These are phyloP conservation scores for Chrysina gloriosa DNA, from an alignment of 2,888 invertebrate species.

Conservation along the genomic window DNA sequence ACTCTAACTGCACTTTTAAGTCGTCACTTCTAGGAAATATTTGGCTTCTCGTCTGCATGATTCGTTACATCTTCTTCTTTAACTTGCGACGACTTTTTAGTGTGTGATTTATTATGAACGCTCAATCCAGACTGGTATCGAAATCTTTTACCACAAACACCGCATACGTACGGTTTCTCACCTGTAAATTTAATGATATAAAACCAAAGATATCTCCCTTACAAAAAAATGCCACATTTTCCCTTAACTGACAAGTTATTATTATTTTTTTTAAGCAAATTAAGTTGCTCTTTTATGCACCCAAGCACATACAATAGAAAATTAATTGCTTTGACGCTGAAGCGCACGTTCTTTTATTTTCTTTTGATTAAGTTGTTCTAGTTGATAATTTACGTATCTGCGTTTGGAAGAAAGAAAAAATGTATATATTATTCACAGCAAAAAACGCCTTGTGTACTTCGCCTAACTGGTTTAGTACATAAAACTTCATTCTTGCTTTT, in stretches of 20 bases:
- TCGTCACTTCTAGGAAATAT: slow-evolving; percentile 62
- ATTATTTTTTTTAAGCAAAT: too few relatives aligned
- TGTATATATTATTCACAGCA: too few relatives aligned
- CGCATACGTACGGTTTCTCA: slow-evolving; percentile 63
- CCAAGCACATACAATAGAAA: too few relatives aligned
- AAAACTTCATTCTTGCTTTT: too few relatives aligned
- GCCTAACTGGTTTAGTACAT: too few relatives aligned
- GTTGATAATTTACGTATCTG: too few relatives aligned
- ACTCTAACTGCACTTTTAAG: slow-evolving; percentile 61
- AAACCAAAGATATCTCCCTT: neutral
- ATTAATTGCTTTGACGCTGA: too few relatives aligned
- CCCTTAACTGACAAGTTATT: neutral
- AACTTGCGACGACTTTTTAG: slow-evolving; percentile 64
- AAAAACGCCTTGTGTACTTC: too few relatives aligned
- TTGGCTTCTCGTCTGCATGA: slow-evolving; percentile 66
- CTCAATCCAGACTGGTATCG: slow-evolving; percentile 67
- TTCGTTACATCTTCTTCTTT: slow-evolving; percentile 66
- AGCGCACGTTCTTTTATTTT: too few relatives aligned
- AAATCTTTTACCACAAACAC: slow-evolving; percentile 66
- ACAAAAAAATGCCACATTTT: neutral
- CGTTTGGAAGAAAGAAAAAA: too few relatives aligned
- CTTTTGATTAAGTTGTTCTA: too few relatives aligned
- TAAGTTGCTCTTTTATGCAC: too few relatives aligned
- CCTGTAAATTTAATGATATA: slow-evolving; percentile 51
- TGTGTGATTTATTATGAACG: slow-evolving; percentile 66